phyloP scores from a whole-genome alignment of 1,140 invertebrate genomes.

The Apis mellifera region DNA sequence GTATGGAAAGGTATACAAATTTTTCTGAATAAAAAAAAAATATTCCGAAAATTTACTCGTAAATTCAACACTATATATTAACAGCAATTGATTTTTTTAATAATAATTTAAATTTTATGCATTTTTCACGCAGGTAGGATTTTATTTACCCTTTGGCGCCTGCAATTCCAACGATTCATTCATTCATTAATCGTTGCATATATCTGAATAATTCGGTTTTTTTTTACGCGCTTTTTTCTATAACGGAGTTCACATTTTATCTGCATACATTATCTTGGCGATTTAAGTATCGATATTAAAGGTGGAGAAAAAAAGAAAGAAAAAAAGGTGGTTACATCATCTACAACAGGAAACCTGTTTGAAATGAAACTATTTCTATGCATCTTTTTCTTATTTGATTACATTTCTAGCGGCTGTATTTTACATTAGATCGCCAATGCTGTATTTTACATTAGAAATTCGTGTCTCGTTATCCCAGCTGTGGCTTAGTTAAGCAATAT shows the following conservation, averaged over 20 bases:
- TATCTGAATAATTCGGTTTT: background rate
- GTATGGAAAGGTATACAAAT: too few relatives aligned
- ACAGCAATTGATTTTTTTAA: too few relatives aligned
- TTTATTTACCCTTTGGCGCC: too few relatives aligned
- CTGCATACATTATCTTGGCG: background rate
- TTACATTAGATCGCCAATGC: background rate
- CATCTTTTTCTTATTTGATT: conserved; percentile 24
- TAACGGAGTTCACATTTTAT: background rate
- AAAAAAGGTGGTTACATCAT: background rate
- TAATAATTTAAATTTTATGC: too few relatives aligned
- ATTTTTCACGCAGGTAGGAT: too few relatives aligned
- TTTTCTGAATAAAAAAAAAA: too few relatives aligned
- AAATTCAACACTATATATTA: too few relatives aligned
- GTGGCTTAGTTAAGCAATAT: background rate
- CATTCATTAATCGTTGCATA: background rate
- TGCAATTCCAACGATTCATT: background rate
- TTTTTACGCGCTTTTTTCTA: background rate
- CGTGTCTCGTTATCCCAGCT: background rate
- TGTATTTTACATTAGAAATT: conserved; percentile 15
- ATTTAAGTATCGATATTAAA: background rate
- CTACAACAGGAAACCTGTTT: background rate
- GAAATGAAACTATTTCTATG: conserved; percentile 18
- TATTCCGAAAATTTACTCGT: too few relatives aligned
- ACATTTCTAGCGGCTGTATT: background rate
- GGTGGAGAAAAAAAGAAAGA: background rate